Percentiles rank a stretch among this genome's conserved stretches.
Evolutionary conservation across 2,113 vertebrate species (phyloP).

Genomic region (Eretmochelys imbricata): DNA sequence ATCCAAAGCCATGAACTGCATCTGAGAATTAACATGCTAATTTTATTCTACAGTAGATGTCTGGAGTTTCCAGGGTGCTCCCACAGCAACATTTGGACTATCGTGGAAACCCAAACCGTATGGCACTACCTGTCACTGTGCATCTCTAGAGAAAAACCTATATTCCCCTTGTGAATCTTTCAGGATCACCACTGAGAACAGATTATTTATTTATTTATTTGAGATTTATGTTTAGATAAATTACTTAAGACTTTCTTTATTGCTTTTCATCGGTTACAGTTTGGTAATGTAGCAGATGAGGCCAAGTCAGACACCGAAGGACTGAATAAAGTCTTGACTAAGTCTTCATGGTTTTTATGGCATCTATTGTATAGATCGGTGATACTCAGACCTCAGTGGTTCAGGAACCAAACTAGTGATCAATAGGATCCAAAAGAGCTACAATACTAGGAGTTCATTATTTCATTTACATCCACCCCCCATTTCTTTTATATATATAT

Average conservation of each 20-base stretch:
- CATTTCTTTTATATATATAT: too few relatives aligned
- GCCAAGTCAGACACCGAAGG: not conserved
- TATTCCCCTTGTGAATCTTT: not conserved
- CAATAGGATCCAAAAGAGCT: too few relatives aligned
- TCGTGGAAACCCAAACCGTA: not conserved
- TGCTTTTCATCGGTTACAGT: not conserved
- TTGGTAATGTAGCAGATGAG: not conserved
- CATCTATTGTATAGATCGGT: not conserved
- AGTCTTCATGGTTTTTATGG: not conserved
- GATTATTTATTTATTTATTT: not conserved
- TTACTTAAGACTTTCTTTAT: not conserved
- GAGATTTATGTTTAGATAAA: not conserved
- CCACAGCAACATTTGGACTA: not conserved
- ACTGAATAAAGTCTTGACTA: not conserved
- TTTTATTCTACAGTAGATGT: not conserved
- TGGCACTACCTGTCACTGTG: not conserved
- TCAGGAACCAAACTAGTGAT: too few relatives aligned
- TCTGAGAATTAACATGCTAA: not conserved
- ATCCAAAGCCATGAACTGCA: not conserved
- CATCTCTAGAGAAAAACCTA: not conserved
- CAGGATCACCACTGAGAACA: not conserved
- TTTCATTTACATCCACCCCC: too few relatives aligned
- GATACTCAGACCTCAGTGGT: not conserved
- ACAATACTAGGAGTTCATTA: too few relatives aligned
- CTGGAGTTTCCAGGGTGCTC: not conserved